Conservation (phyloP, 2,888 invertebrate genomes). For the Atethmia centrago region DNA sequence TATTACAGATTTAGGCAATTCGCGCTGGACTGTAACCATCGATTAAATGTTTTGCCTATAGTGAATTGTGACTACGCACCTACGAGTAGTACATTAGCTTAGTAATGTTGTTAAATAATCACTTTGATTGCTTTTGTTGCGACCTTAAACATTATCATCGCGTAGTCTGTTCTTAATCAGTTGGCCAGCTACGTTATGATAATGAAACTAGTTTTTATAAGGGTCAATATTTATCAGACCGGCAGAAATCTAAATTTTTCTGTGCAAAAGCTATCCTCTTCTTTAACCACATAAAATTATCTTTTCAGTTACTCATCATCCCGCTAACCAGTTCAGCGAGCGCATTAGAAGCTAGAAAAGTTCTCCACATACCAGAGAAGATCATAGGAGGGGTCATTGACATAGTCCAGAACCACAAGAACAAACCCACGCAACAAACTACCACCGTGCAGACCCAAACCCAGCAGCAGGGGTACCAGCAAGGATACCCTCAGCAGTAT, state of each 20-base stretch:
- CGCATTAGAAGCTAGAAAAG: slow-evolving; percentile 73
- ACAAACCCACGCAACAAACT: slow-evolving; percentile 74
- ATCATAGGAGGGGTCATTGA: slow-evolving; percentile 87
- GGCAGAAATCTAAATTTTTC: not conserved
- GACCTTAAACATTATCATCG: not conserved
- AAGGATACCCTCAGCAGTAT: slow-evolving; percentile 73
- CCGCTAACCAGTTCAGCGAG: slow-evolving; percentile 55
- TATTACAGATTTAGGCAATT: not conserved
- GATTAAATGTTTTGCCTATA: not conserved
- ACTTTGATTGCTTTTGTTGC: not conserved
- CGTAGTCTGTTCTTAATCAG: not conserved
- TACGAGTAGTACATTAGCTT: not conserved
- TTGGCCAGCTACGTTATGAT: not conserved
- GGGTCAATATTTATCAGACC: not conserved
- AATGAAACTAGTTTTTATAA: not conserved
- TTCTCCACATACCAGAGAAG: slow-evolving; percentile 84
- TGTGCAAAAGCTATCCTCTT: not conserved
- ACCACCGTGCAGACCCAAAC: slow-evolving; percentile 43
- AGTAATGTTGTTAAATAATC: not conserved
- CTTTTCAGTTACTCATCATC: slow-evolving; percentile 71
- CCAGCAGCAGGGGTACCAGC: slow-evolving; percentile 67
- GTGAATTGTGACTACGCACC: not conserved
- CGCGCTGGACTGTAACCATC: not conserved
- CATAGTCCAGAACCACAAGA: slow-evolving; percentile 85
- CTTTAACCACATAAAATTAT: not conserved